These are phyloP conservation scores for Columbina picui DNA, from an alignment of 2,113 vertebrate genomes.

Conservation along the genomic window DNA sequence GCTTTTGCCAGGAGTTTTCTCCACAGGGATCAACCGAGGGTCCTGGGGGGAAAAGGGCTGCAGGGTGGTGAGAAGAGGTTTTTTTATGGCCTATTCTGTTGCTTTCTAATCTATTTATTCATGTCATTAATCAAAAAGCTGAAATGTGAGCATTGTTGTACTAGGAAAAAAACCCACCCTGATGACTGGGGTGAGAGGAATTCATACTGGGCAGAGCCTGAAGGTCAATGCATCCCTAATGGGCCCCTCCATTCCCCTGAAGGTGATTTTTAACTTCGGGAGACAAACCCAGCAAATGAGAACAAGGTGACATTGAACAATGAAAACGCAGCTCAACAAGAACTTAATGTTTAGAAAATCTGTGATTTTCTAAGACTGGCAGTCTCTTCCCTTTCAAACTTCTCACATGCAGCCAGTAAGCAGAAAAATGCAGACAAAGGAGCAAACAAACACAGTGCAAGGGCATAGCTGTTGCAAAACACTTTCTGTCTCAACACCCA, in stretches of 20 bases:
- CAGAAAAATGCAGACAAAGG: neutral
- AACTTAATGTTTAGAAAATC: neutral
- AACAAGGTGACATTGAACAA: neutral
- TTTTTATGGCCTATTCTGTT: neutral
- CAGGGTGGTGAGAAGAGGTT: neutral
- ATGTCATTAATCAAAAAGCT: conserved; percentile 24
- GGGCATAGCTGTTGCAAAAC: neutral
- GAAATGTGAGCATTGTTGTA: neutral
- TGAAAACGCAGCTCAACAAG: neutral
- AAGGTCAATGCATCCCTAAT: neutral
- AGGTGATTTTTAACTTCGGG: conserved; percentile 16
- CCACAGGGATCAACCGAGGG: neutral
- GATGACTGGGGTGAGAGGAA: neutral
- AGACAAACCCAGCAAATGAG: neutral
- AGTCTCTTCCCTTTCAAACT: neutral
- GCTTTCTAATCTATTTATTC: conserved; percentile 28
- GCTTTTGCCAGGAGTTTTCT: neutral
- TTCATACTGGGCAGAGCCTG: conserved; percentile 2
- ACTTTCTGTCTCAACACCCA: neutral
- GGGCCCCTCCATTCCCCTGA: neutral
- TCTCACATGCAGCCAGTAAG: neutral
- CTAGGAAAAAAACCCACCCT: neutral
- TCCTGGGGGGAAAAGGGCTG: neutral
- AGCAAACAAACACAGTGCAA: neutral
- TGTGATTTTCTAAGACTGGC: neutral